A percentile compares a stretch with the other conserved stretches of the same genome.
phyloP scores from a whole-genome alignment of 37 sponge, comb jelly and placozoan genomes.

The Bolinopsis microptera region DNA sequence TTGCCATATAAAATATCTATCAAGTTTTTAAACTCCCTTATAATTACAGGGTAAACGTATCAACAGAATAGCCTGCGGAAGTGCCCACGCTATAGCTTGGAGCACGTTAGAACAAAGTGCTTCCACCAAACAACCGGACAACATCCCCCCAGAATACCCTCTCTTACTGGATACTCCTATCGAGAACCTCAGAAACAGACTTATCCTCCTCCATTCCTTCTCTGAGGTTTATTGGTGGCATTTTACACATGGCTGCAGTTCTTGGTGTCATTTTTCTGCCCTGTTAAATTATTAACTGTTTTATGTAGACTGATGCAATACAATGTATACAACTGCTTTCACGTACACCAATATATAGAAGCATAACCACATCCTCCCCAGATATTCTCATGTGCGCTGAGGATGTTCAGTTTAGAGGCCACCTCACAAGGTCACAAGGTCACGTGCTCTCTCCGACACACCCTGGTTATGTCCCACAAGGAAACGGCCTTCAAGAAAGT shows the following conservation, averaged over 20 bases:
- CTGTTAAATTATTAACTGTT: no score
- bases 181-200: slow-evolving; percentile 75
- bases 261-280: no score
- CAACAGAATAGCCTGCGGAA: slow-evolving; percentile 90
- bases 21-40: no score
- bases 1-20: no score
- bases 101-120: slow-evolving; percentile 73
- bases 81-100: slow-evolving; percentile 93
- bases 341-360: no score
- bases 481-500: slow-evolving; percentile 85
- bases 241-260: slow-evolving; percentile 79
- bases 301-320: no score
- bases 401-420: neutral
- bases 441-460: neutral
- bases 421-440: slow-evolving; percentile 28
- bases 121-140: slow-evolving; percentile 19
- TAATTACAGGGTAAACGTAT: slow-evolving; percentile 63
- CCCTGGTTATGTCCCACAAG: slow-evolving; percentile 68
- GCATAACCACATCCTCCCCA: no score
- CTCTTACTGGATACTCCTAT: slow-evolving; percentile 74
- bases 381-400: slow-evolving; percentile 33
- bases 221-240: slow-evolving; percentile 70
- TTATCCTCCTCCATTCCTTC: slow-evolving; percentile 86
- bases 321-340: no score
- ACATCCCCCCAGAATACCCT: slow-evolving; percentile 84